Conservation (phyloP, 2,113 vertebrate species). For the Mus spicilegus region DNA sequence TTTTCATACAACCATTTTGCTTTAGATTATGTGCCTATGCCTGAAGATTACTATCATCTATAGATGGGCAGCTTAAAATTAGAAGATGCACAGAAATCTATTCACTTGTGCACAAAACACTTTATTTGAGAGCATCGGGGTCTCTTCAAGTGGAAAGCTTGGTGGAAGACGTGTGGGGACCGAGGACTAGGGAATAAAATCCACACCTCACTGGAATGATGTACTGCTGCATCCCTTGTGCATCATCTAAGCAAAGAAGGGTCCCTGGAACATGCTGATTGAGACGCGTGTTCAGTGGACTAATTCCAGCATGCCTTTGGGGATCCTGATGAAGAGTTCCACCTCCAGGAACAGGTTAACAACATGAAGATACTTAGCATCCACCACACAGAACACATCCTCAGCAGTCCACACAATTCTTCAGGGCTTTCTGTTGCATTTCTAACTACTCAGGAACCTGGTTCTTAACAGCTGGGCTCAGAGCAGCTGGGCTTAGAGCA, state of each 20-base stretch:
- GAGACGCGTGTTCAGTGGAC: background rate
- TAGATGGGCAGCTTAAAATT: background rate
- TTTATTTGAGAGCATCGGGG: conserved; percentile 69
- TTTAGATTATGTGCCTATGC: background rate
- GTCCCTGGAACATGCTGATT: background rate
- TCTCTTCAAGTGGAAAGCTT: conserved; percentile 24
- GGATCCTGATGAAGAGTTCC: background rate
- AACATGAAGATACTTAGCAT: background rate
- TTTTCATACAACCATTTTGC: conserved; percentile 15
- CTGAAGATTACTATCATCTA: background rate
- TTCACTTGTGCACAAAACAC: conserved; percentile 46
- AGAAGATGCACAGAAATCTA: conserved; percentile 56
- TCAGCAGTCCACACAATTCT: background rate
- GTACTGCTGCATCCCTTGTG: background rate
- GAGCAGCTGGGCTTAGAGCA: conserved; percentile 34
- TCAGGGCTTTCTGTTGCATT: background rate
- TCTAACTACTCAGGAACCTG: background rate
- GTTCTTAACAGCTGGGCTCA: conserved; percentile 38
- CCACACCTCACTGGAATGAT: background rate
- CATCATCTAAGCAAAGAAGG: background rate
- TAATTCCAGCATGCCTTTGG: background rate
- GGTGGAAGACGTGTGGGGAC: background rate
- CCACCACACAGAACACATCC: background rate
- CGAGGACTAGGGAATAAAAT: background rate
- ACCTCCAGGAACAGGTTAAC: background rate